Percentiles rank a stretch among this genome's conserved stretches.
Evolutionary conservation across 2,888 invertebrate species (phyloP).

Genomic region (Ormyrus pomaceus): DNA sequence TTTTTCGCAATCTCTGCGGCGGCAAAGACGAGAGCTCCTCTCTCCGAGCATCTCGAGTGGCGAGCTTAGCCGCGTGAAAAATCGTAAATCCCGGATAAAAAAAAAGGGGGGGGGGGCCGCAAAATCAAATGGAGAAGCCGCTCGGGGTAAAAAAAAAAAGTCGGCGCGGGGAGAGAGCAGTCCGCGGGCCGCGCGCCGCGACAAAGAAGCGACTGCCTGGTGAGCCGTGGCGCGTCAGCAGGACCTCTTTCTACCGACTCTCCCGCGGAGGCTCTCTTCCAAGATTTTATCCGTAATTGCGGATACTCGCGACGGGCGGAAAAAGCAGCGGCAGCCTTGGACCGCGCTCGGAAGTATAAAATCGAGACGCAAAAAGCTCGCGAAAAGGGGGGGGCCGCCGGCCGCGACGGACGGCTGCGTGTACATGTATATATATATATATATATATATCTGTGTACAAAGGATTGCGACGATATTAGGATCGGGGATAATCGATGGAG

Average conservation of each 20-base stretch:
- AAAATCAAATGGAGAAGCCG: neutral
- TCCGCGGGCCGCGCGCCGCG: neutral
- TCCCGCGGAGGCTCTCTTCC: conserved; percentile 33
- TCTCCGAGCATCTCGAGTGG: neutral
- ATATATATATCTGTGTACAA: neutral
- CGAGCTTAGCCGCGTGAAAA: conserved; percentile 13
- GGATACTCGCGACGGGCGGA: conserved; percentile 44
- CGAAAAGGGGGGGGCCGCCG: neutral
- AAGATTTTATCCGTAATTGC: conserved; percentile 56
- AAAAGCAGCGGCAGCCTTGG: conserved; percentile 17
- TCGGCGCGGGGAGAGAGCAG: conserved; percentile 20
- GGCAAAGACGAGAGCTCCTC: neutral
- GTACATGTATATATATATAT: neutral
- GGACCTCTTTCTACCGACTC: neutral
- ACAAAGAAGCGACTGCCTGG: neutral
- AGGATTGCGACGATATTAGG: too few species aligned
- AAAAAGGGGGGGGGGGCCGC: neutral
- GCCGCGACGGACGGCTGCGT: neutral
- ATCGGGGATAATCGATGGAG: too few species aligned
- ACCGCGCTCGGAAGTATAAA: conserved; percentile 44
- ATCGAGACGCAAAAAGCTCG: conserved; percentile 36
- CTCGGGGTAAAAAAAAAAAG: conserved; percentile 7
- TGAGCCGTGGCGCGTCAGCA: conserved; percentile 13
- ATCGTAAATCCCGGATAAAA: neutral
- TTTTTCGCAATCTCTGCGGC: neutral